Evolutionary conservation across 2,888 invertebrate species (phyloP), one percentile per base, ranked within the genome.

Genomic region (Hirudinaria manillensis): DNA sequence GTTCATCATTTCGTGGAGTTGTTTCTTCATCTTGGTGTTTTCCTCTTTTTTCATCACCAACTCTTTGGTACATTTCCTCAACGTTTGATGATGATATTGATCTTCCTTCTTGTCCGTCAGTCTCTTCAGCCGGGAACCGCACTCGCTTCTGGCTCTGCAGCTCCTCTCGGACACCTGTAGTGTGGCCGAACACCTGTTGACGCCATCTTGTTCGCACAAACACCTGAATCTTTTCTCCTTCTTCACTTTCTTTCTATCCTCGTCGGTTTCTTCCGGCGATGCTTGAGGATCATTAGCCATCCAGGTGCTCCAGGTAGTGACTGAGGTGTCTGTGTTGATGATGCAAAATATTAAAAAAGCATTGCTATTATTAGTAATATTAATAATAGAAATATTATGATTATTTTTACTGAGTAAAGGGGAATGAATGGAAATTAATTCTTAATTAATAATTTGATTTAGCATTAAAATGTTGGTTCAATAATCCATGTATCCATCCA

Each of bases 211-310:
- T 55, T 55, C 51, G 29, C 72, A 72, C 27, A 29, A 55, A 34
- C 72, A 72, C 34, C 55, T 51, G 72, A 53, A 55, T 29, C 72
- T 51, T 72, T 72, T 29, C 55, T 72, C 72, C 13, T 27, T 29
- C n/a, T 32, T 72, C 29, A 16, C 51, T 45, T 29, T 29, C 24
- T 61, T 29, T 24, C 19, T 29, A 29, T 61, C 29, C n/a, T 3
- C 61, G 13, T 61, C 61, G 10, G 24, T 7, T 61, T 1, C 61
- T 61, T 61, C 61, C 1, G 29, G 24, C 10, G 61, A 27, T 24
- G 2, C 3, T 2, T 16, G 24, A 24, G 61, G 61, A 27, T 61
- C 29, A 29, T 72, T 24, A 3, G 7, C 32, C 72, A 72, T 24
- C 72, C 72, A 72, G 16, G 72, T 19, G 32, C 53, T 53, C 72